Conservation (phyloP, 2,113 vertebrate species). For the Hemiscyllium ocellatum region DNA sequence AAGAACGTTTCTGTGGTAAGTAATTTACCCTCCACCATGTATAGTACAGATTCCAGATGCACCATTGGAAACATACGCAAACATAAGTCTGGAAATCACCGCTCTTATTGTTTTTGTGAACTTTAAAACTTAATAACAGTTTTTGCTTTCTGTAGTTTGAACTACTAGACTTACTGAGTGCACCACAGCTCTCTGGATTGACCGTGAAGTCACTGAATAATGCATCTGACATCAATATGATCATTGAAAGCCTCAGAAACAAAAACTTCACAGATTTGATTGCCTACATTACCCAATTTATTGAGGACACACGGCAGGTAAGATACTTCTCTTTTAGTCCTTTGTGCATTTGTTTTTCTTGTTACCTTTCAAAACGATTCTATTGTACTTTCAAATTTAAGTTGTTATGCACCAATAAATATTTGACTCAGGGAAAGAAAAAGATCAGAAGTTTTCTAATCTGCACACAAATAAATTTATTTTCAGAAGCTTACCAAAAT, state of each 20-base stretch:
- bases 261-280: background rate
- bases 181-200: background rate
- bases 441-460: background rate
- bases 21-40: background rate
- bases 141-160: constrained; percentile 16
- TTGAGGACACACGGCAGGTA: background rate
- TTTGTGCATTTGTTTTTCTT: background rate
- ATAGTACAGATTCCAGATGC: background rate
- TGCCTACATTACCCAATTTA: background rate
- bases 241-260: background rate
- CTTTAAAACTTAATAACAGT: background rate
- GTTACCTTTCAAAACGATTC: background rate
- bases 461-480: background rate
- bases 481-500: background rate
- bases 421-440: background rate
- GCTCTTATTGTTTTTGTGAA: background rate
- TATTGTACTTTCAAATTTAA: background rate
- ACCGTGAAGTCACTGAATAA: background rate
- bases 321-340: background rate
- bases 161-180: background rate
- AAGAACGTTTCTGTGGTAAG: background rate
- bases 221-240: background rate
- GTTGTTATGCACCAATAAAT: background rate
- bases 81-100: background rate
- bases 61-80: background rate